These are phyloP conservation scores for Chloroclysta siterata DNA, from an alignment of 2,888 invertebrate genomes.

Conservation along the genomic window DNA sequence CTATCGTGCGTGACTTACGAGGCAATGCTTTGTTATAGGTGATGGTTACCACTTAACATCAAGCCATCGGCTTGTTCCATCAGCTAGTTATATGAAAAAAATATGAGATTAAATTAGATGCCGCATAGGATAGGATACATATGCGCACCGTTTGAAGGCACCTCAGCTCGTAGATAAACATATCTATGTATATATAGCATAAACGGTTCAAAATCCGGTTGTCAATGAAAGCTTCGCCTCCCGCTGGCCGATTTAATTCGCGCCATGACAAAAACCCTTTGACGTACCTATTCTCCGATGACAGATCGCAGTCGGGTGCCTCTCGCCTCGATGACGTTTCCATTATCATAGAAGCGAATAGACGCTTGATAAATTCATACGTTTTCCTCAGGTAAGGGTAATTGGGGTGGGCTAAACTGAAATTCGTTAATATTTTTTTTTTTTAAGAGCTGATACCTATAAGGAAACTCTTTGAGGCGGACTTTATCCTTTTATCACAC, in stretches of 20 bases:
- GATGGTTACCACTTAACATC: too few relatives aligned
- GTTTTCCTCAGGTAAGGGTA: constrained; percentile 19
- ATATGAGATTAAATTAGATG: too few relatives aligned
- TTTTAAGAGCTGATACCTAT: too few relatives aligned
- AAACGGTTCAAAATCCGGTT: constrained; percentile 54
- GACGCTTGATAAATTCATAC: constrained; percentile 34
- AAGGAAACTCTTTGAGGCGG: too few relatives aligned
- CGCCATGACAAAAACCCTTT: constrained; percentile 80
- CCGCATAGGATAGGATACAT: too few relatives aligned
- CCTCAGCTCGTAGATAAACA: background rate
- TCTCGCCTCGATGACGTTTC: constrained; percentile 69
- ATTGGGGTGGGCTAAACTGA: background rate
- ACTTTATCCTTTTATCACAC: too few relatives aligned
- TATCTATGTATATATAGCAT: constrained; percentile 1
- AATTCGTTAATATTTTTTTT: too few relatives aligned
- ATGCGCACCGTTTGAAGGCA: background rate
- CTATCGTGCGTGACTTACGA: too few relatives aligned
- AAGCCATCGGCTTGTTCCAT: too few relatives aligned
- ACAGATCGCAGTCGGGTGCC: constrained; percentile 77
- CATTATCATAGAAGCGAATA: constrained; percentile 47
- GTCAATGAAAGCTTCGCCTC: constrained; percentile 67
- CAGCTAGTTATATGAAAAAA: too few relatives aligned
- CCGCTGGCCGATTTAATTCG: constrained; percentile 81
- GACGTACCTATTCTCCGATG: constrained; percentile 73
- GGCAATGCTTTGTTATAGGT: too few relatives aligned